Conservation (phyloP, 23 tunicate genomes). For the Halocynthia roretzi region DNA sequence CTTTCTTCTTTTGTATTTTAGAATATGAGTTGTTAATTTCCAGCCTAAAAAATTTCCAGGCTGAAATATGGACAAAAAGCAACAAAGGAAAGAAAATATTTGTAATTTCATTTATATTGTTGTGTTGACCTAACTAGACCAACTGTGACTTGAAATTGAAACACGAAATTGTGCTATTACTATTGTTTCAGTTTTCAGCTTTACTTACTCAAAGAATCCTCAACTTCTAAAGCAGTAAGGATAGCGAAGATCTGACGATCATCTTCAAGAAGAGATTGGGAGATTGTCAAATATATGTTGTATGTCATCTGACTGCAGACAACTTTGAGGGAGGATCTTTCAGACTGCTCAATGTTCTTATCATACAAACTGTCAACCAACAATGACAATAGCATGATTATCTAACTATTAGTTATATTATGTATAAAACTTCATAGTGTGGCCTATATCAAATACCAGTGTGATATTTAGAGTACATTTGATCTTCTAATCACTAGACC, state of each 20-base stretch:
- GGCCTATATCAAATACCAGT: too few species aligned
- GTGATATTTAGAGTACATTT: too few species aligned
- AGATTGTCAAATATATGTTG: constrained; percentile 42
- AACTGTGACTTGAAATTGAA: background rate
- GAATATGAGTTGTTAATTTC: too few species aligned
- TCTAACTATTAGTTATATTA: too few species aligned
- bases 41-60: too few species aligned
- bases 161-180: too few species aligned
- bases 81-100: background rate
- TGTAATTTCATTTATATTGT: background rate
- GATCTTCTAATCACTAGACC: too few species aligned
- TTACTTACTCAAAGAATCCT: constrained; percentile 56
- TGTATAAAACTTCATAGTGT: too few species aligned
- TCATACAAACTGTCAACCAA: constrained; percentile 59
- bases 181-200: background rate
- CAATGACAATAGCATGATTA: too few species aligned
- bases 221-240: constrained; percentile 74
- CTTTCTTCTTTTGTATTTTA: too few species aligned
- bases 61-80: too few species aligned
- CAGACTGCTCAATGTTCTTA: constrained; percentile 78
- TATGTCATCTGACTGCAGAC: constrained; percentile 87
- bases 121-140: background rate
- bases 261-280: constrained; percentile 47
- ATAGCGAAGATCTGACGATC: constrained; percentile 65
- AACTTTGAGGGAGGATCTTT: constrained; percentile 69